Evolutionary conservation across 2,888 invertebrate genomes (phyloP).

Genomic region (Platynereis dumerilii): DNA sequence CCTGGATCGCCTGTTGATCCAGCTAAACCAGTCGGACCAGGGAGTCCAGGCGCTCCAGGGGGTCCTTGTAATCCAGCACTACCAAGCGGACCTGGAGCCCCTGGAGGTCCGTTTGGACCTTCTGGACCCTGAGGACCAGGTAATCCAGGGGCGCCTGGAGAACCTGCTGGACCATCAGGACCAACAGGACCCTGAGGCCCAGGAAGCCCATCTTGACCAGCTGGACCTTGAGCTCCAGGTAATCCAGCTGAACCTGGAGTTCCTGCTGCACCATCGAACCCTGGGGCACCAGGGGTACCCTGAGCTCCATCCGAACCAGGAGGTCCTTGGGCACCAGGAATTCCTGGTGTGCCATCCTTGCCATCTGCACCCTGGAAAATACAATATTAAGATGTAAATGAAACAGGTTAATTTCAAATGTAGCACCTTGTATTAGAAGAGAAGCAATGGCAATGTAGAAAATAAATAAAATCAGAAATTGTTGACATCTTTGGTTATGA

Average conservation of each 20-base stretch:
- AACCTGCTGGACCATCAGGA: constrained; percentile 23
- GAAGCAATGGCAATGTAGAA: too few species aligned
- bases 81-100: constrained; percentile 26
- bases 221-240: constrained; percentile 28
- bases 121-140: constrained; percentile 29
- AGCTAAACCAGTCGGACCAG: constrained; percentile 19
- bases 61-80: not conserved
- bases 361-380: constrained; percentile 5
- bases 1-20: constrained; percentile 24
- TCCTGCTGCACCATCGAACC: constrained; percentile 28
- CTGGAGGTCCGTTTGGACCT: constrained; percentile 14
- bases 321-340: not conserved
- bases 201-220: constrained; percentile 26
- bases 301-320: not conserved
- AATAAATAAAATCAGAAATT: too few species aligned
- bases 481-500: too few species aligned
- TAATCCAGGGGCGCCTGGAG: constrained; percentile 25
- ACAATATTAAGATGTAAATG: too few species aligned
- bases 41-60: constrained; percentile 12
- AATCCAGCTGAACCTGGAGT: constrained; percentile 25
- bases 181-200: constrained; percentile 35
- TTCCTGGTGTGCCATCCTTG: constrained; percentile 8
- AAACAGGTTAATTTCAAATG: too few species aligned
- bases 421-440: too few species aligned
- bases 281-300: constrained; percentile 14